Evolutionary conservation across 30 jellyfish, hydroid and myxozoan species (phyloP), one percentile per base, ranked within the genome.

Genomic region (Sanderia malayensis): DNA sequence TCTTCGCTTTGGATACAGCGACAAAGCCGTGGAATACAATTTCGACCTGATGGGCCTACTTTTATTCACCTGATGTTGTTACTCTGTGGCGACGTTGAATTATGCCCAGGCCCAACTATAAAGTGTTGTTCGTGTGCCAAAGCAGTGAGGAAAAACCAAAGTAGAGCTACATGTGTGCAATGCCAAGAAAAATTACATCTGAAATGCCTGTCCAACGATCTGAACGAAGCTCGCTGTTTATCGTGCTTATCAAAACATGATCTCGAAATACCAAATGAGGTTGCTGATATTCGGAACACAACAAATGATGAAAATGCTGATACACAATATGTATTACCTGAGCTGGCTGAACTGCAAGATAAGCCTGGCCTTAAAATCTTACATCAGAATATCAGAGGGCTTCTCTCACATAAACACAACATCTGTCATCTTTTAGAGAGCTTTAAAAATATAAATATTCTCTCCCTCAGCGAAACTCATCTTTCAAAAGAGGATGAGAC

Each of bases 21-120:
- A 66, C 62, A 66, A 41, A 66, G 63, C 64, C 34, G 63, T 66
- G 79, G 11, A 41, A n/a, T n/a, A n/a, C 84, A 58, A 41, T 75
- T 72, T 72, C 61, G 74, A 53, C 84, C 52, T 24, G 61, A 27
- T 72, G 84, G 75, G 84, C 75, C 84, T 72, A 47, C 84, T 44
- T 41, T 70, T n/a, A 30, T 70, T 26, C 82, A 52, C 26, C 71
- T 55, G 44, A 31, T 72, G 75, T 63, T 72, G 1, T 31, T 72
- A 72, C 73, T 72, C 75, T 72, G 73, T 31, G 49, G 73, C 9
- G 84, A 70, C 45, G 28, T 70, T 8, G 70, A 70, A 70, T 41
- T 52, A 41, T 70, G 82, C 55, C 77, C 77, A 31, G 77, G 77
- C 23, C 77, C 77, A 31, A 18, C 82, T 27, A 44, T 31, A 13